Base-by-base conservation (phyloP, 2,113 vertebrate genomes). In the Ptilonorhynchus violaceus region DNA sequence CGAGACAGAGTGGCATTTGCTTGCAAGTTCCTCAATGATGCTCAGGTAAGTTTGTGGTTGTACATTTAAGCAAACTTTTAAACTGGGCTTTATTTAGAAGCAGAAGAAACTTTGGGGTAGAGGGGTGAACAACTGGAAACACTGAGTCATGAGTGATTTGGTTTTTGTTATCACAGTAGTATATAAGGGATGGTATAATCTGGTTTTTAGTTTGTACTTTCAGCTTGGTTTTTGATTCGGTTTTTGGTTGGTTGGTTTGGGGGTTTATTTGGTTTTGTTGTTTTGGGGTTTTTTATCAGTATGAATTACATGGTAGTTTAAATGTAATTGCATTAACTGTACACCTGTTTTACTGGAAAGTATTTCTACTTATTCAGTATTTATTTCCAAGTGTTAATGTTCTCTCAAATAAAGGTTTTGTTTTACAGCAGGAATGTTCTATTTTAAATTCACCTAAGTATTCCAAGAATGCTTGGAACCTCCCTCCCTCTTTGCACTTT, bases 1-100 rank as follows among this genome's bases (percentile, higher is more conserved):
- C 97, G 99, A 87, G 99, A 99, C 97, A 95, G 99, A 96, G 99
- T 99, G 47, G 99, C 99, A 44, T 99, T 99, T 83, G 99, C 99
- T 80, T 99, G 99, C 85, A 99, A 99, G 98, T 99, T 99, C 82
- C 99, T 99, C 92, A 99, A 67, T 62, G 99, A 99, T 79, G 70
- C 97, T 91, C 99, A 99, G 98, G 99, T 99, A 96, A 98, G 96
- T 87, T 77, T 56, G 47, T 31, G 72, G 41, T 59, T 67, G 50
- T 22, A 59, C 11, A 3, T 47, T 52, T 37, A 58, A 79, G 39
- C 50, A 50, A 69, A 49, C 9, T 62, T 22, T 58, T 79, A 44
- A 67, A 37, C 24, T 85, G 35, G 33, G 15, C 8, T 83, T 76
- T 85, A 67, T 85, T 75, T 58, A 66, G 74, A 56, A 14, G 19